phyloP scores from a whole-genome alignment of 2,797 vertebrate species.

The Fratercula arctica region DNA sequence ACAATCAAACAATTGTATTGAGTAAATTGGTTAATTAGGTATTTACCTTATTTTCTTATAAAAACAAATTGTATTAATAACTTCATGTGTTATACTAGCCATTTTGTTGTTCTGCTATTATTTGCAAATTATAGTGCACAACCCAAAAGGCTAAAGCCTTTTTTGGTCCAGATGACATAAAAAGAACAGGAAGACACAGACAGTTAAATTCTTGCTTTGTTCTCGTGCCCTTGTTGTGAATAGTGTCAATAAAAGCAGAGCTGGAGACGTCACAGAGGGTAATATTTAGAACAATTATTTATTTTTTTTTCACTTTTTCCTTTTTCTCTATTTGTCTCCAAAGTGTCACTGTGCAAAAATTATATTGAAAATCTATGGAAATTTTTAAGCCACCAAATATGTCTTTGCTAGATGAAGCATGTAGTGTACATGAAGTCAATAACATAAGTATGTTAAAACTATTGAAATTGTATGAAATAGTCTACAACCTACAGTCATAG shows the following conservation, averaged over 20 bases:
- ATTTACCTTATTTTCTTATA: background rate
- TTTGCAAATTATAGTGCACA: background rate
- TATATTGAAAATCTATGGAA: background rate
- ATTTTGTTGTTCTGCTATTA: background rate
- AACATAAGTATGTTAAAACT: background rate
- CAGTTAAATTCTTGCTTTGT: background rate
- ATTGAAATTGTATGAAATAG: background rate
- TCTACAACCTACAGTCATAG: background rate
- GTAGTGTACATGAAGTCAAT: background rate
- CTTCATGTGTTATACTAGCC: background rate
- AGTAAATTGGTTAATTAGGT: background rate
- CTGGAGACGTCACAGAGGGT: background rate
- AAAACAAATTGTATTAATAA: background rate
- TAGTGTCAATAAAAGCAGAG: background rate
- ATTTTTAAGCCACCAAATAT: background rate
- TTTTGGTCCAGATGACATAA: background rate
- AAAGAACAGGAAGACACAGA: background rate
- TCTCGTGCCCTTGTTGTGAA: background rate
- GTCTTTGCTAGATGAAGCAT: background rate
- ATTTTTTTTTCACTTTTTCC: background rate
- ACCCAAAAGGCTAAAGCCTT: background rate
- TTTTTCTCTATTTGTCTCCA: background rate
- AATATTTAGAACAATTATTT: background rate
- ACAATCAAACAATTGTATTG: background rate
- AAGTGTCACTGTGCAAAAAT: background rate